Percentiles rank a stretch among this genome's conserved stretches.
phyloP scores from a whole-genome alignment of 2,888 invertebrate genomes.

The Harpalus rubripes region DNA sequence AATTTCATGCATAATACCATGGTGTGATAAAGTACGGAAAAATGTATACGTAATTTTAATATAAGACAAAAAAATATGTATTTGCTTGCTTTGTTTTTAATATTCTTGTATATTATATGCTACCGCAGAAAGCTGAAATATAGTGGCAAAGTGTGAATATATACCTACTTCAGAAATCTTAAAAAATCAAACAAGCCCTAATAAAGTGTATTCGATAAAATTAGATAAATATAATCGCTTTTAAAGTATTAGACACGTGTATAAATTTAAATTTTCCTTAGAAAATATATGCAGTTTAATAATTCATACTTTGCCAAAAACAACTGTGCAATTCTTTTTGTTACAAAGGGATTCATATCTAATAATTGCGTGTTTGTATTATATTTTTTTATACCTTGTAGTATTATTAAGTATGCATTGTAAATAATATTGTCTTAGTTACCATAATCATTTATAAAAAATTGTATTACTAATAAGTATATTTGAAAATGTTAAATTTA shows the following conservation, averaged over 20 bases:
- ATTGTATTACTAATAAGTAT: background rate
- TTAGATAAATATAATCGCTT: background rate
- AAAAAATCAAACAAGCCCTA: background rate
- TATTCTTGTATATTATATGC: background rate
- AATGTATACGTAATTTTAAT: constrained; percentile 30
- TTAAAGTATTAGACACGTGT: background rate
- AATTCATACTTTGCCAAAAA: background rate
- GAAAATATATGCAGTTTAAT: background rate
- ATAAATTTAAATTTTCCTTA: background rate
- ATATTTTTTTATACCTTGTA: constrained; percentile 16
- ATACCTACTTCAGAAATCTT: background rate
- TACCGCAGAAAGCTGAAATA: background rate
- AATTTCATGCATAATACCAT: constrained; percentile 17
- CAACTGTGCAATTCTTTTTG: background rate
- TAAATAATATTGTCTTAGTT: constrained; percentile 24
- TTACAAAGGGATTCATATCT: background rate
- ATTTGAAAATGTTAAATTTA: constrained; percentile 33
- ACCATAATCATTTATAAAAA: constrained; percentile 13
- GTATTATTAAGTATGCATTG: background rate
- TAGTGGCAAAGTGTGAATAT: background rate
- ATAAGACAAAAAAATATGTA: background rate
- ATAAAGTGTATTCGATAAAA: background rate
- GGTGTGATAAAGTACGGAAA: constrained; percentile 14
- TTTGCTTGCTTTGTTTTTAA: background rate
- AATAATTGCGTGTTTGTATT: constrained; percentile 12